Conservation (phyloP, 2,888 invertebrate species). For the Hirtodrosophila confusa region DNA sequence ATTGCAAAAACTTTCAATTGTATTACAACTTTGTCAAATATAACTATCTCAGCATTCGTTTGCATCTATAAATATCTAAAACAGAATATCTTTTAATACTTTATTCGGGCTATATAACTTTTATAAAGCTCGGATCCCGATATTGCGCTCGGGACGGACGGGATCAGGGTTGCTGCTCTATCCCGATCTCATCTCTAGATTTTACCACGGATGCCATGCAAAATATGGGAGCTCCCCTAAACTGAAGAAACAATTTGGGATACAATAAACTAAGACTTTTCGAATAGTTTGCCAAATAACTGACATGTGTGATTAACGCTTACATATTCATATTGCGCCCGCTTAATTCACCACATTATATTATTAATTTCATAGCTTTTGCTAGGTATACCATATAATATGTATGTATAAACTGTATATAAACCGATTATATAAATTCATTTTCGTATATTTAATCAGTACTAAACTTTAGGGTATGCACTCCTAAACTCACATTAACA, state of each 20-base stretch:
- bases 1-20: constrained; percentile 20
- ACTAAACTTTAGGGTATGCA: constrained; percentile 57
- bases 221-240: background rate
- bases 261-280: background rate
- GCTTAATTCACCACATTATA: constrained; percentile 8
- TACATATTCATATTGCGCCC: constrained; percentile 2
- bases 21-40: constrained; percentile 6
- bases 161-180: too few species aligned
- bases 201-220: too few species aligned
- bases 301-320: constrained; percentile 1
- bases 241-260: background rate
- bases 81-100: constrained; percentile 7
- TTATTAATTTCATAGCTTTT: constrained; percentile 16
- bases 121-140: background rate
- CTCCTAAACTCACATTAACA: constrained; percentile 61
- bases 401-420: constrained; percentile 53
- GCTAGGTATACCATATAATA: constrained; percentile 15
- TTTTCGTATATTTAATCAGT: constrained; percentile 74
- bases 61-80: constrained; percentile 12
- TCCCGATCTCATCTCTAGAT: too few species aligned
- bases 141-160: too few species aligned
- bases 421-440: constrained; percentile 75
- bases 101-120: background rate
- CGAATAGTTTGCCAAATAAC: background rate
- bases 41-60: background rate